Evolutionary conservation across 2,113 vertebrate species (phyloP).

Genomic region (Pleuronectes platessa): DNA sequence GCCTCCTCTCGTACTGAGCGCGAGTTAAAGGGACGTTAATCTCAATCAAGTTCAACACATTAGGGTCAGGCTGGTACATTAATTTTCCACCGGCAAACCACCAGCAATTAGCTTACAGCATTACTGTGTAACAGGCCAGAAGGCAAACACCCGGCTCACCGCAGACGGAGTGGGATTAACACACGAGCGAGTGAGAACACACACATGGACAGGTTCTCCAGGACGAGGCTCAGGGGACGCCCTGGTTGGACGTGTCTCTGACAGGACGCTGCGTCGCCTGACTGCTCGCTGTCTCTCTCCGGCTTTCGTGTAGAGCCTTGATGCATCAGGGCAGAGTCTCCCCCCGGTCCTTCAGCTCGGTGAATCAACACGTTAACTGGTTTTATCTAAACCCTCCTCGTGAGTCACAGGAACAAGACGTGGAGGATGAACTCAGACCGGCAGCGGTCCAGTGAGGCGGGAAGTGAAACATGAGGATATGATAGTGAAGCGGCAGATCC

Average conservation of each 20-base stretch:
- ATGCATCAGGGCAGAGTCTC: not conserved
- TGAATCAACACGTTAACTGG: not conserved
- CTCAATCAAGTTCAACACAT: slow-evolving; percentile 67
- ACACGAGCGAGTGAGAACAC: not conserved
- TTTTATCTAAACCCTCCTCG: slow-evolving; percentile 1
- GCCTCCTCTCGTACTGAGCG: slow-evolving; percentile 19
- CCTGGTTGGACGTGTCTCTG: slow-evolving; percentile 42
- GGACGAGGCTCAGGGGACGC: slow-evolving; percentile 36
- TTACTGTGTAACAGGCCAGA: slow-evolving; percentile 39
- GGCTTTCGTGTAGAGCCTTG: slow-evolving; percentile 3
- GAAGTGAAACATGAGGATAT: not conserved
- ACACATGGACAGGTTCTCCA: slow-evolving; percentile 24
- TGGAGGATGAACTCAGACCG: not conserved
- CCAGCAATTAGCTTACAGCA: slow-evolving; percentile 49
- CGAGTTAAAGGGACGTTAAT: slow-evolving; percentile 53
- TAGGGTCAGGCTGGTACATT: slow-evolving; percentile 47
- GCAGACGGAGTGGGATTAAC: slow-evolving; percentile 44
- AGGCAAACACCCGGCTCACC: slow-evolving; percentile 16
- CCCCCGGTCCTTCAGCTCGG: not conserved
- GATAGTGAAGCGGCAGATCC: not conserved
- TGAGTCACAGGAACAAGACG: not conserved
- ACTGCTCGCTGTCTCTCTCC: slow-evolving; percentile 25
- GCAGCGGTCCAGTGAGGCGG: not conserved
- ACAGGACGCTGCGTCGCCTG: slow-evolving; percentile 47
- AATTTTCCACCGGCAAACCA: slow-evolving; percentile 39